A percentile compares a stretch with the other conserved stretches of the same genome.
Evolutionary conservation across 2,113 vertebrate species (phyloP).

Genomic region (Myrmecobius fasciatus): DNA sequence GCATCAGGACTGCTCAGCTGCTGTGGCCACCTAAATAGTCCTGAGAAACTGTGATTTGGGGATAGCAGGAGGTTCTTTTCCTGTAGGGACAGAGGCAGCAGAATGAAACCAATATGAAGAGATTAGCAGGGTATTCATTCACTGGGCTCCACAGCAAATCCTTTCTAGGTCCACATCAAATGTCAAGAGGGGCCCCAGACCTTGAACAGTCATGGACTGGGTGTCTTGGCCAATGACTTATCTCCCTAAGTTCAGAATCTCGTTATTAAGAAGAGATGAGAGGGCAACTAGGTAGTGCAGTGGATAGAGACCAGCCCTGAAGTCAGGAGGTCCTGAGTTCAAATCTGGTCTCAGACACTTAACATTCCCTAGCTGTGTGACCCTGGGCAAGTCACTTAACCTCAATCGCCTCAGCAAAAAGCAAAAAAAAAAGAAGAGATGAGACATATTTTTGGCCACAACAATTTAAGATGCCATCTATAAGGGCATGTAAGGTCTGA

Average conservation of each 20-base stretch:
- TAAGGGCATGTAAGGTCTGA: not conserved
- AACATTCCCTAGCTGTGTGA: too few relatives aligned
- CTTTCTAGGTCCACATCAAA: not conserved
- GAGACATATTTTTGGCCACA: not conserved
- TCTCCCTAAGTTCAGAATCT: not conserved
- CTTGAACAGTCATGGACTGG: not conserved
- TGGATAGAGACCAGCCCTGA: too few relatives aligned
- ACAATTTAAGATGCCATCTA: not conserved
- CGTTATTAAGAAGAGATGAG: not conserved
- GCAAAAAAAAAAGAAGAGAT: not conserved
- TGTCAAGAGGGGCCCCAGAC: too few relatives aligned
- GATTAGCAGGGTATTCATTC: not conserved
- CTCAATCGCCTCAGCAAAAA: too few relatives aligned
- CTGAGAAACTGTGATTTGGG: slow-evolving; percentile 78
- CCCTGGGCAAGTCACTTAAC: too few relatives aligned
- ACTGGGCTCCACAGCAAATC: not conserved
- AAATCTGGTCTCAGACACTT: too few relatives aligned
- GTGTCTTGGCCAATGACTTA: not conserved
- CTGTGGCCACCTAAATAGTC: slow-evolving; percentile 55
- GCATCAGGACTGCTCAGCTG: slow-evolving; percentile 74
- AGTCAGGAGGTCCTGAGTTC: too few relatives aligned
- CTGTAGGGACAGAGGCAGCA: slow-evolving; percentile 46
- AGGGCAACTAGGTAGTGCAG: too few relatives aligned
- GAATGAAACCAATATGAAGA: not conserved
- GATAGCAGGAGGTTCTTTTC: slow-evolving; percentile 66